Evolutionary conservation across 2,797 vertebrate genomes (phyloP).

Genomic region (Carapus acus): DNA sequence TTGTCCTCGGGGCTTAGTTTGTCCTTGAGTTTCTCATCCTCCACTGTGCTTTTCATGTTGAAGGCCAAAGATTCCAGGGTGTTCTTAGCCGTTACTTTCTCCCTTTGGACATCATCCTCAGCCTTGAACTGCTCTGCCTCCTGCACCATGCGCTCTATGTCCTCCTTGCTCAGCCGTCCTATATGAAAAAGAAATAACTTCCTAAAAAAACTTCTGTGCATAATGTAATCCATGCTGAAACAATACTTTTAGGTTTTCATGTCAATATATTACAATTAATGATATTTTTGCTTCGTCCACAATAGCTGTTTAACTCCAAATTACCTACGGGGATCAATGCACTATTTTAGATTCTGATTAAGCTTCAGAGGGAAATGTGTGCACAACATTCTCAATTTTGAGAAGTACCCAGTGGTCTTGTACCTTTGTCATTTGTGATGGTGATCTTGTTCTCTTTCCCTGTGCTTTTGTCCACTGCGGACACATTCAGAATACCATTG

Average conservation of each 20-base stretch:
- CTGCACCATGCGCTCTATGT: slow-evolving; percentile 79
- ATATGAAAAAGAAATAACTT: slow-evolving; percentile 1
- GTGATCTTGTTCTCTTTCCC: slow-evolving; percentile 83
- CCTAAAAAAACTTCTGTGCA: background rate
- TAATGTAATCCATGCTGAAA: no score
- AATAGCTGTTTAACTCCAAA: no score
- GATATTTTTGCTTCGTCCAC: no score
- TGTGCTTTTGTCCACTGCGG: slow-evolving; percentile 82
- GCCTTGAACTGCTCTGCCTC: slow-evolving; percentile 76
- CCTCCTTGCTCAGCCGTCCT: slow-evolving; percentile 79
- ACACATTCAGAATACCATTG: slow-evolving; percentile 80
- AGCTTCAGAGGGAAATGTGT: no score
- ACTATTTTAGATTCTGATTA: no score
- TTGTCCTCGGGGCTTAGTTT: slow-evolving; percentile 78
- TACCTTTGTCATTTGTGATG: slow-evolving; percentile 83
- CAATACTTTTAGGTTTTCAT: no score
- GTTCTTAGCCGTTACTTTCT: slow-evolving; percentile 78
- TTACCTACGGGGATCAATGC: no score
- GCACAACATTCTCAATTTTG: background rate
- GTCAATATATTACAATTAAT: no score
- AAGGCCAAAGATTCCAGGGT: slow-evolving; percentile 76
- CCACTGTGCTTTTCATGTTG: slow-evolving; percentile 79
- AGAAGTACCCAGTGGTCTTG: background rate
- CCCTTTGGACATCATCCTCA: slow-evolving; percentile 73
- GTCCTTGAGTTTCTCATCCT: slow-evolving; percentile 77